Percentiles rank a stretch among this genome's conserved stretches.
phyloP scores from a whole-genome alignment of 1,140 invertebrate species.

The Eumeta japonica region DNA sequence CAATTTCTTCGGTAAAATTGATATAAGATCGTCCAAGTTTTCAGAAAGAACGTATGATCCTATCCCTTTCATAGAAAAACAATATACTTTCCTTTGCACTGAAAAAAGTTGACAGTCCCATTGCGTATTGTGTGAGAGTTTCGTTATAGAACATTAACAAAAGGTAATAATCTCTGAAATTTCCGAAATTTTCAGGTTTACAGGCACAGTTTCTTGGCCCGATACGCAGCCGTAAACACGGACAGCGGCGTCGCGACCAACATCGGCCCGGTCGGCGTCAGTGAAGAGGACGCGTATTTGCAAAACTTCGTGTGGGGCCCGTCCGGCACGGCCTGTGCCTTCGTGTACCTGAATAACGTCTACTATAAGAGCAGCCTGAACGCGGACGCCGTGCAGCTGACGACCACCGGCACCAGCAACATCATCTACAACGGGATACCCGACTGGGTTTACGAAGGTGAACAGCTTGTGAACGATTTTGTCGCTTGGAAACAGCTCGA shows the following conservation, averaged over 20 bases:
- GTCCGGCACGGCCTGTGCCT: constrained; percentile 67
- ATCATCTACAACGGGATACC: constrained; percentile 76
- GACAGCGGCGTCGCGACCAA: constrained; percentile 28
- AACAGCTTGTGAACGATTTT: no score
- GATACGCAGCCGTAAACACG: constrained; percentile 58
- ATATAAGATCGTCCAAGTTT: no score
- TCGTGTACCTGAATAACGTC: constrained; percentile 80
- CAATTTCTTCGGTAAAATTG: no score
- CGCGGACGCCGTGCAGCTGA: constrained; percentile 52
- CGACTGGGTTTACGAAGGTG: constrained; percentile 77
- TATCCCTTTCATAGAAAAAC: no score
- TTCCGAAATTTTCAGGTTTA: constrained; percentile 44
- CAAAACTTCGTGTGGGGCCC: constrained; percentile 75
- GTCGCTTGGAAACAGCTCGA: no score
- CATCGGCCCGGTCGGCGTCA: constrained; percentile 26
- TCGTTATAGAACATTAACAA: no score
- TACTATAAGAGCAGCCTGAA: constrained; percentile 62
- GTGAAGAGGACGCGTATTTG: constrained; percentile 57
- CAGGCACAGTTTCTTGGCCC: constrained; percentile 47
- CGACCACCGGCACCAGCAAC: constrained; percentile 60
- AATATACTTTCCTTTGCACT: no score
- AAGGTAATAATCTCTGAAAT: background rate
- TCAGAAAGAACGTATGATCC: no score
- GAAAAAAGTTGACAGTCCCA: no score
- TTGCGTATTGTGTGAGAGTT: no score